Percentiles rank a stretch among this genome's conserved stretches.
Evolutionary conservation across 2,113 vertebrate genomes (phyloP).

Genomic region (Oryzias woworae): DNA sequence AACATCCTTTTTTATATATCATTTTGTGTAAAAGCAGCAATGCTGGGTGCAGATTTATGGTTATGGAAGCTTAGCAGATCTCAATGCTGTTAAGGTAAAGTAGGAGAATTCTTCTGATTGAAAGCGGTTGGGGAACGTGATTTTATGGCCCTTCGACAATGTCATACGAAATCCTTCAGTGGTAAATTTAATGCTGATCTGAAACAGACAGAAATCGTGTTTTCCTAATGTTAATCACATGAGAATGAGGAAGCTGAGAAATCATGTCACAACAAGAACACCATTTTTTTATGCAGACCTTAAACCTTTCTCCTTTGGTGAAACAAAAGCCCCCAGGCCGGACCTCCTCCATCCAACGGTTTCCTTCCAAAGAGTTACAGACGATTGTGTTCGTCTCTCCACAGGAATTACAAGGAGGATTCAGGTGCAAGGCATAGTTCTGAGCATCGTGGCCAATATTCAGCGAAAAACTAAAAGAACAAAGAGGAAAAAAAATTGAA

Average conservation of each 20-base stretch:
- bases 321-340: conserved; percentile 71
- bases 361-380: conserved; percentile 73
- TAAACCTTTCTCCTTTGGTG: conserved; percentile 61
- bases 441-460: conserved; percentile 65
- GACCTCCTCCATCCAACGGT: conserved; percentile 71
- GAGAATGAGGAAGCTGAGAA: too few relatives aligned
- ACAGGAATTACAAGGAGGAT: conserved; percentile 69
- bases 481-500: too few relatives aligned
- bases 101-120: neutral
- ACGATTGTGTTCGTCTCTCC: conserved; percentile 67
- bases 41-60: too few relatives aligned
- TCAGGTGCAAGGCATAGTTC: conserved; percentile 72
- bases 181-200: neutral
- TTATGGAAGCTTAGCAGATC: neutral
- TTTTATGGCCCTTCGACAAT: neutral
- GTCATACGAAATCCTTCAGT: neutral
- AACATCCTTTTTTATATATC: too few relatives aligned
- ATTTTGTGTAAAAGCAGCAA: too few relatives aligned
- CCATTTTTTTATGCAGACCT: conserved; percentile 49
- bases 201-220: too few relatives aligned
- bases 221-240: too few relatives aligned
- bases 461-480: conserved; percentile 64
- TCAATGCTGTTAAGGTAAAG: neutral
- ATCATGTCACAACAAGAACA: too few relatives aligned
- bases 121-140: neutral